Evolutionary conservation across 2,797 vertebrate species (phyloP), one percentile per base, ranked within the genome.

Genomic region (Fundulus diaphanus): DNA sequence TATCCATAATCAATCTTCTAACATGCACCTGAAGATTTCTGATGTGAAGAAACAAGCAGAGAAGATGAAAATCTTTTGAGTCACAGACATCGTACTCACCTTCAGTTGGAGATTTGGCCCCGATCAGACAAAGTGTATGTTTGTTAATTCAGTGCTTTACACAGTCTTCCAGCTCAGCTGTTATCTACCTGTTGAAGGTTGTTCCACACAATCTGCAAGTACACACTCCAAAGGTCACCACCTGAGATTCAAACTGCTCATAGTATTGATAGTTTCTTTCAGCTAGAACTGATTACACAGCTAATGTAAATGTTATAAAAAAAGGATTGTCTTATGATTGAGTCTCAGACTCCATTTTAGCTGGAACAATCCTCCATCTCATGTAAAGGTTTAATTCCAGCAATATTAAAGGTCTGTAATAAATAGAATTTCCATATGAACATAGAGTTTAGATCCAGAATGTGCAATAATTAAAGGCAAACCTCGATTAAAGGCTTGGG

Each of bases 171-270:
- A 27, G 63, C 24, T 37, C 13, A 37, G 48, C 22, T 70, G 48
- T 52, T 70, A 70, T 70, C 68, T 49, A 33, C 29, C 31, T 52
- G 48, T 27, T 66, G 63, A 66, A 66, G 37, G 37, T 66, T 66
- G 37, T 70, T 70, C 24, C 48, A 70, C 31, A 70, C 48, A 51
- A 33, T 69, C 46, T 69, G 67, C 67, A 69, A 22, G 12, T 37
- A 52, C 3, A 48, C 33, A 52, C 20, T 52, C 31, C 48, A 70
- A 70, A 70, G 68, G 22, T 70, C 68, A 70, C 49, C 12, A 52
- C 11, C 48, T 51, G 48, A 70, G 20, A 22, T 70, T 51, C 48
- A 12, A 37, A 37, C 48, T 1, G 12, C 11, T 52, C 68, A 7
- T 12, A 37, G 48, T 24, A 37, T 24, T n/a, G 68, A 51, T 69